Base-by-base conservation (phyloP, 2,888 invertebrate species). In the Caenorhabditis parvicauda region DNA sequence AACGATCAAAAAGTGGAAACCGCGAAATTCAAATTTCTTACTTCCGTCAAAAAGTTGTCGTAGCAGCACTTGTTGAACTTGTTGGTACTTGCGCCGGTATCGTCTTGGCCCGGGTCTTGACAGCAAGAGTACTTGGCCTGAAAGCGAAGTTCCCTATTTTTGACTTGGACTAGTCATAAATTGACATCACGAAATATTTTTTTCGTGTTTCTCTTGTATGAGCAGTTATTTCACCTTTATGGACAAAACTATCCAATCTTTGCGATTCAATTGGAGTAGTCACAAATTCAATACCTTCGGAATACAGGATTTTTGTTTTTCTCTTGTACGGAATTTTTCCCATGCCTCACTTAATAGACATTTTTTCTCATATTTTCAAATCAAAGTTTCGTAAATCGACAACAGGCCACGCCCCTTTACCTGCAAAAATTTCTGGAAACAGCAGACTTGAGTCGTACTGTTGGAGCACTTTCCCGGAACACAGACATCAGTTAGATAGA, bases 381-480 rank as follows among this genome's bases (percentile, higher is more conserved):
- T n/a, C n/a, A n/a, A n/a, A n/a, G n/a, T n/a, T n/a, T n/a, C n/a
- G n/a, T n/a, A n/a, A n/a, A n/a, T n/a, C n/a, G n/a, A n/a, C 29
- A 44, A 53, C 5, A 50, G 21, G 27, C 7, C n/a, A 14, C 7
- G 19, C 14, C 17, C 6, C 17, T 37, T 4, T 37, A 76, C 78
- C 70, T 80, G 80, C n/a, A 81, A 52, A 55, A 80, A 81, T 47
- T 78, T 79, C 55, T 81, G 81, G 38, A 81, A 75, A 48, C 81
- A 81, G 41, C 81, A 81, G 19, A 81, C 54, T 37, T 77, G 79
- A 0, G 61, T 52, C 0, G 78, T 81, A 14, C 64, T 53, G 28
- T 77, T 77, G 3, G 75, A 70, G 53, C 81, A 81, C 54, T 70
- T 72, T 42, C 77, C 77, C 0, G 77, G 73, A n/a, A 70, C 51